Base-by-base conservation (phyloP, 2,888 invertebrate species). In the Myopa tessellatipennis region DNA sequence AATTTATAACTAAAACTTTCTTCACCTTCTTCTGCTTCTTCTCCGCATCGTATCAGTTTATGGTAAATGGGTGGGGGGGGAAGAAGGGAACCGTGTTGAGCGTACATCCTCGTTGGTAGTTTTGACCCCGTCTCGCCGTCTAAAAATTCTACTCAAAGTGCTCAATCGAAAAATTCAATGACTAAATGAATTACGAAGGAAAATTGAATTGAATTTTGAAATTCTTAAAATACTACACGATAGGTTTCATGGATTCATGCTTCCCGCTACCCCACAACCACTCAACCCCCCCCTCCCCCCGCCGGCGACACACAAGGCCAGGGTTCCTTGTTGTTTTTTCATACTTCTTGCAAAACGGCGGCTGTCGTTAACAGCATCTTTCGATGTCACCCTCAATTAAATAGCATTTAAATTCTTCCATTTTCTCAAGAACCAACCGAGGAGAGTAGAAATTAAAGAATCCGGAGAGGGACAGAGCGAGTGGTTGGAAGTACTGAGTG, bases 161-260 rank as follows among this genome's bases (percentile, higher is more conserved):
- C 70, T 79, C 75, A 80, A 79, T 82, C 77, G 81, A 79, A 78
- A 80, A 80, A 79, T 79, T 61, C 63, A 65, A 74, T 65, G 78
- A 76, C 70, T 83, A 83, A 83, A 79, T 80, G 81, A 83, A 83
- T 83, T 83, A 83, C 70, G 45, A 45, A 45, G 34, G 79, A 74
- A 81, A 82, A 83, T 83, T 83, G 79, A 83, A 83, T 83, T 82
- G 76, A 52, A 74, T 77, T 78, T 55, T 69, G 60, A 78, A 80
- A 78, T 79, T 78, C 65, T 73, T 71, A 71, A 76, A 71, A 55
- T 75, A 16, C 26, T 26, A 26, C 34, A 26, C 5, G 61, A 18
- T 63, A 10, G 61, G 5, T 63, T 8, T 8, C 50, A 50, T 50
- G 14, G 10, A 26, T 26, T 26, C 50, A 8, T 14, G 14, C 50